phyloP scores from a whole-genome alignment of 2,113 vertebrate genomes.

The Dasypus novemcinctus region DNA sequence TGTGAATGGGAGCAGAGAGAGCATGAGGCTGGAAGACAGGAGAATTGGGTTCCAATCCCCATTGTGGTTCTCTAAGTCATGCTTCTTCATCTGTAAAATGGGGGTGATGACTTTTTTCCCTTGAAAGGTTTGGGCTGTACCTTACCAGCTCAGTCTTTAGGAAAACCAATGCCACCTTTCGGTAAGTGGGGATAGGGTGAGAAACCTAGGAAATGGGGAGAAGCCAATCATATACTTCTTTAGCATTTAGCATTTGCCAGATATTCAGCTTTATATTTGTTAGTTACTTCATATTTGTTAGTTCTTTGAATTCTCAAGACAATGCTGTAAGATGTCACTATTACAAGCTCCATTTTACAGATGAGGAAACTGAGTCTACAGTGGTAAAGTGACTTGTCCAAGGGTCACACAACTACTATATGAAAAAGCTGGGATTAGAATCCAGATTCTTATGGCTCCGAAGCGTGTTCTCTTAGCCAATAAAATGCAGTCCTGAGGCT shows the following conservation, averaged over 20 bases:
- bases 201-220: background rate
- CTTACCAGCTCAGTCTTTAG: background rate
- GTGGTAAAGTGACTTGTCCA: background rate
- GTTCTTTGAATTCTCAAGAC: background rate
- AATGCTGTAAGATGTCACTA: background rate
- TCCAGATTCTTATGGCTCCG: background rate
- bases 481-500: background rate
- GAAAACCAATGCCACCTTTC: background rate
- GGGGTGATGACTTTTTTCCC: background rate
- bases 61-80: background rate
- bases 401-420: background rate
- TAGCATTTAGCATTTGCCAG: background rate
- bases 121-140: background rate
- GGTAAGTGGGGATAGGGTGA: background rate
- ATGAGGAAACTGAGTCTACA: background rate
- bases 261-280: background rate
- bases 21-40: background rate
- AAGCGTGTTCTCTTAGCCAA: background rate
- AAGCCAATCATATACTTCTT: background rate
- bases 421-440: background rate
- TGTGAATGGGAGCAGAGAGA: background rate
- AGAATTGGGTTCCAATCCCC: background rate
- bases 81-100: background rate
- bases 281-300: background rate
- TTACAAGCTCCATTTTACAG: background rate